These are phyloP conservation scores for Sisor rabdophorus DNA, from an alignment of 2,113 vertebrate genomes.

Conservation along the genomic window DNA sequence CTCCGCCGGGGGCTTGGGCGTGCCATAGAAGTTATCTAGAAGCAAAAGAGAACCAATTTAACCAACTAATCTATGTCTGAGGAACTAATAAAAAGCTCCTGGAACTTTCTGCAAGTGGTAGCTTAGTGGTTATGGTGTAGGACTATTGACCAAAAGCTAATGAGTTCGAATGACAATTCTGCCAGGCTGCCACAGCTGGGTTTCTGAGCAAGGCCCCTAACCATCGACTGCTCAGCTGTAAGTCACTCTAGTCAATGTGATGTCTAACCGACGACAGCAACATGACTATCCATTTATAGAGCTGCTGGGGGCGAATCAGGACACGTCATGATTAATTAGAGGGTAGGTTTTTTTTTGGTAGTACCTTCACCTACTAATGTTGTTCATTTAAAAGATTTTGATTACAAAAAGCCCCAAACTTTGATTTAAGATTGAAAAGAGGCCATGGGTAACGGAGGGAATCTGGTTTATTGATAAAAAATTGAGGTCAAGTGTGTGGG, in stretches of 20 bases:
- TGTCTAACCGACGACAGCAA: background rate
- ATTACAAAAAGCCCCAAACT: constrained; percentile 30
- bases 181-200: no score
- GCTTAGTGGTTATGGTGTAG: no score
- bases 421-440: constrained; percentile 52
- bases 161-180: no score
- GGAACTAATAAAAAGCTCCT: background rate
- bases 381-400: constrained; percentile 32
- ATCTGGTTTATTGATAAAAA: constrained; percentile 53
- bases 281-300: no score
- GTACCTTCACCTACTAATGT: constrained; percentile 23
- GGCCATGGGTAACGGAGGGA: constrained; percentile 42
- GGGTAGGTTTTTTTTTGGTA: constrained; percentile 23
- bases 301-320: background rate
- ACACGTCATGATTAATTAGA: constrained; percentile 7
- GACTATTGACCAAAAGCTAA: no score
- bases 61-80: background rate
- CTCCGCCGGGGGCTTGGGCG: constrained; percentile 94
- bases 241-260: no score
- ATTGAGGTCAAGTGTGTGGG: constrained; percentile 29
- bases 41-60: background rate
- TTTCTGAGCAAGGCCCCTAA: no score
- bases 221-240: no score
- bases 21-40: constrained; percentile 98
- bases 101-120: no score